These are phyloP conservation scores for Dugesia japonica DNA, from an alignment of 2,888 invertebrate species.

Conservation along the genomic window DNA sequence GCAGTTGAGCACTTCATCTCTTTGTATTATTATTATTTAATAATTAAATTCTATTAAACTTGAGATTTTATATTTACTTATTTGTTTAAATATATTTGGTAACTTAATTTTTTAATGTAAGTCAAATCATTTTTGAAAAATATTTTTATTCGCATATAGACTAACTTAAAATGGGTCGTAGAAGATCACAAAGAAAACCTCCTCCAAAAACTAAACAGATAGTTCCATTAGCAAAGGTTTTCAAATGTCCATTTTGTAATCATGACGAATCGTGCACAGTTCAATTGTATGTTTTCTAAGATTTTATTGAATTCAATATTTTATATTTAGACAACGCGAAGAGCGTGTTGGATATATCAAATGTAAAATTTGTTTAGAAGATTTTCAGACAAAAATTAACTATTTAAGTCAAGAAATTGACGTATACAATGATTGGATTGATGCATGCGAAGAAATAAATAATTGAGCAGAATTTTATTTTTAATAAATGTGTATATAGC, in stretches of 20 bases:
- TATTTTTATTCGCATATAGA: too few relatives aligned
- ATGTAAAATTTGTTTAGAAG: conserved; percentile 84
- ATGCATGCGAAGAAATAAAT: conserved; percentile 92
- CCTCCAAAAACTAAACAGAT: conserved; percentile 79
- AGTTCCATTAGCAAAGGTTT: conserved; percentile 77
- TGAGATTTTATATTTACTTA: too few relatives aligned
- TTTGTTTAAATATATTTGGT: too few relatives aligned
- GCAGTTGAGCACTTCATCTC: too few relatives aligned
- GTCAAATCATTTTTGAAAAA: too few relatives aligned
- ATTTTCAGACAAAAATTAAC: conserved; percentile 85
- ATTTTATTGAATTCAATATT: not conserved
- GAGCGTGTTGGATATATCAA: conserved; percentile 68
- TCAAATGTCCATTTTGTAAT: conserved; percentile 97
- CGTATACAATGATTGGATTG: conserved; percentile 98
- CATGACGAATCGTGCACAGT: conserved; percentile 98
- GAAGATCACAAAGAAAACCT: conserved; percentile 92
- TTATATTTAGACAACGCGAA: not conserved
- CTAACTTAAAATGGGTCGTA: conserved; percentile 64
- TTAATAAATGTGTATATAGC: too few relatives aligned
- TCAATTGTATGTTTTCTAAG: conserved; percentile 63
- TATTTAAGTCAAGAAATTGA: conserved; percentile 85
- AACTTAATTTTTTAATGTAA: too few relatives aligned
- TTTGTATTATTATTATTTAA: too few relatives aligned
- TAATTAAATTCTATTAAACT: too few relatives aligned
- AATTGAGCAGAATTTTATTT: conserved; percentile 1